A percentile compares a stretch with the other conserved stretches of the same genome.
phyloP scores from a whole-genome alignment of 2,888 invertebrate species.

The Globia sparganii region DNA sequence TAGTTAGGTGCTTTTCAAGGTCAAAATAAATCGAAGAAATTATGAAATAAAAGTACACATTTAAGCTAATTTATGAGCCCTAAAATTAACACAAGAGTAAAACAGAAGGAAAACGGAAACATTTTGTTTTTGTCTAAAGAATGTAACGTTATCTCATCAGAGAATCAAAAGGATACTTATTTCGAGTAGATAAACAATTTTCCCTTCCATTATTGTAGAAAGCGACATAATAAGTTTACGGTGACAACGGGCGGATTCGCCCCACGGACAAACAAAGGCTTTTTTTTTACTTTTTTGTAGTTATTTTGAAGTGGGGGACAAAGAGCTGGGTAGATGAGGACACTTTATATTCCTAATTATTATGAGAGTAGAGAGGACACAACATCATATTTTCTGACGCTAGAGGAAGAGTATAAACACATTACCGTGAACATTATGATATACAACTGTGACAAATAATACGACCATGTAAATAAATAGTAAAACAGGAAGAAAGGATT shows the following conservation, averaged over 20 bases:
- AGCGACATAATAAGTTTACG: slow-evolving; percentile 62
- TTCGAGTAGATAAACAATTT: slow-evolving; percentile 57
- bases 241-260: slow-evolving; percentile 44
- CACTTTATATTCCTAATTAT: slow-evolving; percentile 61
- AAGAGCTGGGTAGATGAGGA: slow-evolving; percentile 54
- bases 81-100: slow-evolving; percentile 5
- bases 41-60: not conserved
- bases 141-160: slow-evolving; percentile 36
- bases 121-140: slow-evolving; percentile 30
- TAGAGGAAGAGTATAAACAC: slow-evolving; percentile 39
- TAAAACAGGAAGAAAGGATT: slow-evolving; percentile 27
- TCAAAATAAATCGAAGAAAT: not conserved
- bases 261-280: slow-evolving; percentile 68
- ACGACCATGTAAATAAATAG: slow-evolving; percentile 34
- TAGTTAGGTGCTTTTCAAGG: not conserved
- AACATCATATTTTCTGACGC: slow-evolving; percentile 63
- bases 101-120: slow-evolving; percentile 14
- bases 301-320: slow-evolving; percentile 71
- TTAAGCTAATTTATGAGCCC: slow-evolving; percentile 6
- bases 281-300: slow-evolving; percentile 73
- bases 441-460: slow-evolving; percentile 49
- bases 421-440: slow-evolving; percentile 40
- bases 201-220: slow-evolving; percentile 54
- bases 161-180: slow-evolving; percentile 51
- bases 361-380: slow-evolving; percentile 53